Conservation (phyloP, 2,113 vertebrate genomes). For the Tragelaphus scriptus region DNA sequence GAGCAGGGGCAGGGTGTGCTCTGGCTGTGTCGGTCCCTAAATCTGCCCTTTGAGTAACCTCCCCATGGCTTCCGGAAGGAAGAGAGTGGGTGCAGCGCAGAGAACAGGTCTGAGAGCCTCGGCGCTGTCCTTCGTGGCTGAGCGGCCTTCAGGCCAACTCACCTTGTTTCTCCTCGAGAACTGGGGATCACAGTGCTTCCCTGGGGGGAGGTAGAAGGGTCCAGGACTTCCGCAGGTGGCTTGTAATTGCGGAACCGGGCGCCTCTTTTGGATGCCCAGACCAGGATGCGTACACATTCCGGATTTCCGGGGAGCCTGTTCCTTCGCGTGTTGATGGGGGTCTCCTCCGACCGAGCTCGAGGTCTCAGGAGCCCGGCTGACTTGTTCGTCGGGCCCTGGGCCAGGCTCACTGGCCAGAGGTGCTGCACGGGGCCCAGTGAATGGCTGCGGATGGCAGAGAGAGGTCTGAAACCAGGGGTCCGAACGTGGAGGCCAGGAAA, state of each 20-base stretch:
- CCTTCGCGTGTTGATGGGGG: not conserved
- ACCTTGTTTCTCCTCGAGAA: not conserved
- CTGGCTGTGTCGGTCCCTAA: not conserved
- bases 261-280: not conserved
- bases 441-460: not conserved
- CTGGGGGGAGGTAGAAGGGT: not conserved
- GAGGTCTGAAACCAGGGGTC: not conserved
- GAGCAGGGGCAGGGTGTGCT: not conserved
- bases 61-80: not conserved
- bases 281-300: not conserved
- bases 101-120: not conserved
- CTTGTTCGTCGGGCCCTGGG: not conserved
- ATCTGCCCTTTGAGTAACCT: not conserved
- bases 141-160: not conserved
- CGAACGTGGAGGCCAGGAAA: fast-evolving
- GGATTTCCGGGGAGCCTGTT: not conserved
- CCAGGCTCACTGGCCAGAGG: not conserved
- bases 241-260: not conserved
- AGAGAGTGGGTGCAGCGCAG: not conserved
- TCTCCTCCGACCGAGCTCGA: not conserved
- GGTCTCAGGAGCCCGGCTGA: not conserved
- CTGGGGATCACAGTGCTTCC: too few relatives aligned
- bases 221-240: not conserved
- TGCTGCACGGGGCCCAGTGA: not conserved
- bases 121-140: too few relatives aligned